phyloP scores from a whole-genome alignment of 1,140 invertebrate genomes.

The Eueides isabella region DNA sequence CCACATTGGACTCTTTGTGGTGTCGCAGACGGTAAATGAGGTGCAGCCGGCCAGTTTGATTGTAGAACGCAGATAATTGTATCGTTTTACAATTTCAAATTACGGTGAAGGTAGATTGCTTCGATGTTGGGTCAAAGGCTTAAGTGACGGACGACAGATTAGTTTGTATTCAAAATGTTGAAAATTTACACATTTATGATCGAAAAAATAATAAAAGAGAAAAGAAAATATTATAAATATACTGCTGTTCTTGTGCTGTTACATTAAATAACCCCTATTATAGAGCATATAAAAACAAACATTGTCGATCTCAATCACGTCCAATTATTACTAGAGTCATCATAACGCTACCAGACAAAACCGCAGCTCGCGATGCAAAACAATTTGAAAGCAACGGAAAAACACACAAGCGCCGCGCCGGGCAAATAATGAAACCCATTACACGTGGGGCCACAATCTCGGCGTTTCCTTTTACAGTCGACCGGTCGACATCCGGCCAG shows the following conservation, averaged over 20 bases:
- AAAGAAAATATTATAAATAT: not conserved
- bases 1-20: conserved; percentile 58
- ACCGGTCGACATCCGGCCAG: conserved; percentile 66
- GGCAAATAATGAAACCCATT: conserved; percentile 68
- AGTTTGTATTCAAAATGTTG: not conserved
- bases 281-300: conserved; percentile 21
- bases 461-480: conserved; percentile 65
- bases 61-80: conserved; percentile 59
- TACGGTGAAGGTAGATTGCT: conserved; percentile 38
- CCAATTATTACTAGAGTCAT: conserved; percentile 24
- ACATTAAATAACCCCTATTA: no score
- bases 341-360: conserved; percentile 19
- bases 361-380: conserved; percentile 29
- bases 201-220: not conserved
- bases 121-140: conserved; percentile 37
- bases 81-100: conserved; percentile 58
- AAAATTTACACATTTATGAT: not conserved
- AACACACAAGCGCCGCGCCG: conserved; percentile 43
- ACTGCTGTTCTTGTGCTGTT: not conserved
- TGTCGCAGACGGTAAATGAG: conserved; percentile 63
- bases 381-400: conserved; percentile 42
- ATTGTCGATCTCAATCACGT: conserved; percentile 25
- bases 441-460: conserved; percentile 64
- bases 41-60: conserved; percentile 59
- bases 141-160: conserved; percentile 13